Evolutionary conservation across 1,140 invertebrate species (phyloP).

Genomic region (Aphis gossypii): DNA sequence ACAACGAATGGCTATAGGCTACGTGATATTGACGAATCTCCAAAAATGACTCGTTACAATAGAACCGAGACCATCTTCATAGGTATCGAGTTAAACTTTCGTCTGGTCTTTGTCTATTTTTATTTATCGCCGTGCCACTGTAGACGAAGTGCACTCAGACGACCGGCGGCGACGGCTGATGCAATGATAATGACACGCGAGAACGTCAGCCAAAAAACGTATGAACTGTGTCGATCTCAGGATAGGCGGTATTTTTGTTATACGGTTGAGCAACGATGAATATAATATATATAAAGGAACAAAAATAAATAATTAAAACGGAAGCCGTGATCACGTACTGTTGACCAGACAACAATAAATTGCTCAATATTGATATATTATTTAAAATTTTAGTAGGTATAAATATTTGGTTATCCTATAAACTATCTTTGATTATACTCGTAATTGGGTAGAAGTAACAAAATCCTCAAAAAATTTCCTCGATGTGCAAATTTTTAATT

Average conservation of each 20-base stretch:
- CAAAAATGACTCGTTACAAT: constrained; percentile 1
- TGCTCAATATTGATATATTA: background rate
- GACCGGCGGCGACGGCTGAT: background rate
- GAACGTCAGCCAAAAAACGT: background rate
- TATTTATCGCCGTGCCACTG: background rate
- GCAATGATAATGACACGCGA: background rate
- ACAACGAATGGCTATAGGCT: background rate
- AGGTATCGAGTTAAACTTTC: background rate
- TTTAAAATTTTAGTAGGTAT: background rate
- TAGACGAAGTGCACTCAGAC: constrained; percentile 1
- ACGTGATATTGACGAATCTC: background rate
- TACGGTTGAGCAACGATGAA: background rate
- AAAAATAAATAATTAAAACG: background rate
- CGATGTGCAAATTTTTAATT: too few species aligned
- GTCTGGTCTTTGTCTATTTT: constrained; percentile 8
- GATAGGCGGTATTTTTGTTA: background rate
- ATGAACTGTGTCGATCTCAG: background rate
- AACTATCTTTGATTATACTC: background rate
- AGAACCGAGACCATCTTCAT: background rate
- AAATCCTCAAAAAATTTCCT: background rate
- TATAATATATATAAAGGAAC: background rate
- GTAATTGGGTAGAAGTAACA: background rate
- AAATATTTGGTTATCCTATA: background rate
- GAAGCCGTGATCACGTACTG: background rate
- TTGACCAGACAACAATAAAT: background rate